Conservation (phyloP, 2,888 invertebrate species). For the Calephelis perditalis region DNA sequence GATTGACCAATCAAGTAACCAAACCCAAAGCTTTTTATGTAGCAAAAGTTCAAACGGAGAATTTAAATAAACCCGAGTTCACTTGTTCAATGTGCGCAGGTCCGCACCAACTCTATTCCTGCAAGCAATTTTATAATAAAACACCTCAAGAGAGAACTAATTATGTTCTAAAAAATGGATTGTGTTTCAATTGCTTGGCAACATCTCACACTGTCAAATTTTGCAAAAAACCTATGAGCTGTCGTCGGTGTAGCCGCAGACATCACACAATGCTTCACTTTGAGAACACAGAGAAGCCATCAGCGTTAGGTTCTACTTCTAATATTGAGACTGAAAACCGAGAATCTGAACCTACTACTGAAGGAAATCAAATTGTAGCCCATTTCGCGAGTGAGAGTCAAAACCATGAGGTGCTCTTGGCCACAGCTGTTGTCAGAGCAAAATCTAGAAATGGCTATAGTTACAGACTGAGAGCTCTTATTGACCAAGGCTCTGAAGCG, state of each 20-base stretch:
- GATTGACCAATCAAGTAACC: neutral
- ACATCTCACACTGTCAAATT: neutral
- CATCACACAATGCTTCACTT: neutral
- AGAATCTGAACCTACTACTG: neutral
- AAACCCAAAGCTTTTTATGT: too few species aligned
- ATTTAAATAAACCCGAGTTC: neutral
- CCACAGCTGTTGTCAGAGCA: constrained; percentile 14
- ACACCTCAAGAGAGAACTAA: neutral
- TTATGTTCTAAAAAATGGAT: neutral
- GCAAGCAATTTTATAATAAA: neutral
- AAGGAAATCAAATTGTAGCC: neutral
- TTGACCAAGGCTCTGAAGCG: constrained; percentile 30
- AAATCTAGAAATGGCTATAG: neutral
- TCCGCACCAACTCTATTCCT: neutral
- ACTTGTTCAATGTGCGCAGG: neutral
- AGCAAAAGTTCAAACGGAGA: too few species aligned
- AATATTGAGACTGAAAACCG: neutral
- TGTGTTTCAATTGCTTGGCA: neutral
- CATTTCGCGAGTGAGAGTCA: neutral
- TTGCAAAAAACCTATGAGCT: neutral
- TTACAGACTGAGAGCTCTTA: constrained; percentile 20
- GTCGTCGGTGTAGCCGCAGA: neutral
- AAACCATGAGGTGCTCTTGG: neutral
- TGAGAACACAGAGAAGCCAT: neutral
- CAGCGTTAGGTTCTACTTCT: too few species aligned